These are phyloP conservation scores for Hirtodrosophila cameraria DNA, from an alignment of 2,888 invertebrate genomes.

Conservation along the genomic window DNA sequence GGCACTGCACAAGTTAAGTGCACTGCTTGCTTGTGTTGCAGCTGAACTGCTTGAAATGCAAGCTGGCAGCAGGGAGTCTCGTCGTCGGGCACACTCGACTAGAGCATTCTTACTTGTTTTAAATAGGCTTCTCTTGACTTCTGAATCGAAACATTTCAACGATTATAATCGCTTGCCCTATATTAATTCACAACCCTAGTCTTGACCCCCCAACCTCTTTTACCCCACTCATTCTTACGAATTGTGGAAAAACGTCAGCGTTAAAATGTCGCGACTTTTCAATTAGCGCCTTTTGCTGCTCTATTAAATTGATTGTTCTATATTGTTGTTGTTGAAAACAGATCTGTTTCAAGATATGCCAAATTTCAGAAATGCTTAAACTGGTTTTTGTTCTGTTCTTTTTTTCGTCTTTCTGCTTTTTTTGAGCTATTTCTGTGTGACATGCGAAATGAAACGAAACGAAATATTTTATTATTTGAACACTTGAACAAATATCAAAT, in stretches of 20 bases:
- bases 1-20: too few species aligned
- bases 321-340: conserved; percentile 1
- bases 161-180: too few species aligned
- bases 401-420: conserved; percentile 13
- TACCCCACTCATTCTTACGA: background rate
- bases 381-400: conserved; percentile 19
- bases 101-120: too few species aligned
- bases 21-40: too few species aligned
- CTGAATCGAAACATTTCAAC: too few species aligned
- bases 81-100: too few species aligned
- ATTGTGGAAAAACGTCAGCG: conserved; percentile 17
- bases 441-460: conserved; percentile 44
- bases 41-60: too few species aligned
- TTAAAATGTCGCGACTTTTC: conserved; percentile 57
- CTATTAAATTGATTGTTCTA: conserved; percentile 40
- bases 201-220: too few species aligned
- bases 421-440: conserved; percentile 55
- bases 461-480: too few species aligned
- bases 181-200: too few species aligned
- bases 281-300: conserved; percentile 60
- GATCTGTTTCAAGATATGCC: conserved; percentile 26
- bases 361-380: conserved; percentile 29
- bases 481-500: conserved; percentile 67
- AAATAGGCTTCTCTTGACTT: too few species aligned
- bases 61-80: too few species aligned